Percentiles rank a stretch among this genome's conserved stretches.
Conservation (phyloP, 1,140 invertebrate genomes). For the Metaphire vulgaris region DNA sequence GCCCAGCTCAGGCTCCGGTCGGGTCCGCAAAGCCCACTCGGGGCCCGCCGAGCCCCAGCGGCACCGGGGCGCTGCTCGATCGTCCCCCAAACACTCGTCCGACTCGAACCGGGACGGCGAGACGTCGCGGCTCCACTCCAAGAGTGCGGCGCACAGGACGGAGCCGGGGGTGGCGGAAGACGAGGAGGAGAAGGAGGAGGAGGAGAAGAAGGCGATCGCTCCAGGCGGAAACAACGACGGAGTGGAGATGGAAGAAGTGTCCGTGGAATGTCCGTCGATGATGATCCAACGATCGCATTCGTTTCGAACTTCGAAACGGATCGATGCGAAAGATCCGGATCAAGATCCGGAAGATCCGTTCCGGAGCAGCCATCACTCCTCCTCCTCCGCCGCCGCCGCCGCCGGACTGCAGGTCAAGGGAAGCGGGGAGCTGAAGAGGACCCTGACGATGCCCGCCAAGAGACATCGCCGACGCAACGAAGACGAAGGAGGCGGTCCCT, state of each 20-base stretch:
- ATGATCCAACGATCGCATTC: not conserved
- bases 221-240: too few species aligned
- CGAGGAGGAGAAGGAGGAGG: not conserved
- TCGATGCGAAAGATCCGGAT: not conserved
- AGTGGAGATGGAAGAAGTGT: too few species aligned
- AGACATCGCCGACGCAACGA: too few species aligned
- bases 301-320: not conserved
- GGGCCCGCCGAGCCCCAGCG: too few species aligned
- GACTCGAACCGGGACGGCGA: not conserved
- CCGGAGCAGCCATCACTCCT: not conserved
- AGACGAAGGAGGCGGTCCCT: too few species aligned
- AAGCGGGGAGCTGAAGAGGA: not conserved
- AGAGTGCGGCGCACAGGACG: too few species aligned
- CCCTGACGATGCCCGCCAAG: constrained; percentile 18
- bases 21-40: too few species aligned
- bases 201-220: not conserved
- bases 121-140: not conserved
- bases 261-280: not conserved
- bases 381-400: too few species aligned
- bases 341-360: not conserved
- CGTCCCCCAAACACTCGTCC: too few species aligned
- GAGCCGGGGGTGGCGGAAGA: not conserved
- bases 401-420: too few species aligned
- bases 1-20: too few species aligned
- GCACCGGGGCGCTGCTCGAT: too few species aligned